These are phyloP conservation scores for Pithys albifrons DNA, from an alignment of 2,113 vertebrate species.

Conservation along the genomic window DNA sequence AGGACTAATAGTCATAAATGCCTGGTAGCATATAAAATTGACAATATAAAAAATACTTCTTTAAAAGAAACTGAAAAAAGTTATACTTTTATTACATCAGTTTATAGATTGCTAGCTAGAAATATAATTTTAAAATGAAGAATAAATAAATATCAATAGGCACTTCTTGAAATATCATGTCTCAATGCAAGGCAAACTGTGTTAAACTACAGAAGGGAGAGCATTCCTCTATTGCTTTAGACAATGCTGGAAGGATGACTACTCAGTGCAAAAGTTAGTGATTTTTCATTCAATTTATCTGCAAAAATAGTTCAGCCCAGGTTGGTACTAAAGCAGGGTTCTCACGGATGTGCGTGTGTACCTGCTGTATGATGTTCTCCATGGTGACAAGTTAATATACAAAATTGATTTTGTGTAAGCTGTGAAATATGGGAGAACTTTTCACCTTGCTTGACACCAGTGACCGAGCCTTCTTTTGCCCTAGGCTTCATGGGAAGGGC, in stretches of 20 bases:
- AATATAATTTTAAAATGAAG: not conserved
- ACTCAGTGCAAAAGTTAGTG: not conserved
- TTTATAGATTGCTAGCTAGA: not conserved
- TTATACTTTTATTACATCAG: not conserved
- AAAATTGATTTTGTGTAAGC: not conserved
- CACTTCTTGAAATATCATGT: not conserved
- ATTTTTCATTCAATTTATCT: not conserved
- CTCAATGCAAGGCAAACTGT: not conserved
- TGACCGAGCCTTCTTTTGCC: not conserved
- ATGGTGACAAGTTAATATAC: not conserved
- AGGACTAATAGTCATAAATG: not conserved
- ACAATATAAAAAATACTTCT: not conserved
- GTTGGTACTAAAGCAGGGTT: not conserved
- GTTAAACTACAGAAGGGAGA: not conserved
- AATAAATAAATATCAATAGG: not conserved
- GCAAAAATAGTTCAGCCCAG: not conserved
- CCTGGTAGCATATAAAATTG: not conserved
- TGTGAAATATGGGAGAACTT: not conserved
- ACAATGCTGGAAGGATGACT: not conserved
- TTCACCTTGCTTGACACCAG: not conserved
- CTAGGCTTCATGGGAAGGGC: not conserved
- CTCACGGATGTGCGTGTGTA: not conserved
- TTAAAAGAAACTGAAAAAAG: not conserved
- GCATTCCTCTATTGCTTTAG: not conserved
- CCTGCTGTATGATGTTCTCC: not conserved